phyloP scores from a whole-genome alignment of 2,888 invertebrate species.

The Gandaritis pyraliata region DNA sequence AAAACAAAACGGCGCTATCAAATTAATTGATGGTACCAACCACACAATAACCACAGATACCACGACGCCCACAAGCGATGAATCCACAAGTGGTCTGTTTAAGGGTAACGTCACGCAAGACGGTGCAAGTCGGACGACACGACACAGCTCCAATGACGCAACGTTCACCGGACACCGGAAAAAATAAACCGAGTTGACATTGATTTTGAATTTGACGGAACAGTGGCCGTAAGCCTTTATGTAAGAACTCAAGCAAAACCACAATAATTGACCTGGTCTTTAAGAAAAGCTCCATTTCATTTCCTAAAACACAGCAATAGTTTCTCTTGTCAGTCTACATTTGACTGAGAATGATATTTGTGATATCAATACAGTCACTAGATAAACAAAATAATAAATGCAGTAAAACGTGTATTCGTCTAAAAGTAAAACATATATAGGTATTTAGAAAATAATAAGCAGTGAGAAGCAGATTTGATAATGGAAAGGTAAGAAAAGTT shows the following conservation, averaged over 20 bases:
- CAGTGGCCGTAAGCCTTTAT: conserved; percentile 35
- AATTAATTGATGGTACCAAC: background rate
- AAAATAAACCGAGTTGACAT: conserved; percentile 59
- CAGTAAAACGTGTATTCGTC: background rate
- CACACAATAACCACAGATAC: conserved; percentile 5
- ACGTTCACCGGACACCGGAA: conserved; percentile 55
- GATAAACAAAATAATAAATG: background rate
- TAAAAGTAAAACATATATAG: background rate
- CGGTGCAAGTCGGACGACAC: conserved; percentile 61
- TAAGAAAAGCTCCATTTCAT: background rate
- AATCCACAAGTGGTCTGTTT: conserved; percentile 34
- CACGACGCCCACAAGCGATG: conserved; percentile 5
- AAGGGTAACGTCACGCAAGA: conserved; percentile 64
- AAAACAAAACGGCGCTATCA: conserved; percentile 1
- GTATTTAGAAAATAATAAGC: too few relatives aligned
- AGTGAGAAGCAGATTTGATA: conserved; percentile 13
- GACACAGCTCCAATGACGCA: conserved; percentile 64
- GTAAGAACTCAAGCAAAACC: conserved; percentile 3
- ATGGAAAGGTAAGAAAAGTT: conserved; percentile 25
- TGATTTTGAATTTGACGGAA: conserved; percentile 58
- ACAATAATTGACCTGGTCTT: background rate
- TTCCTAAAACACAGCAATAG: too few relatives aligned
- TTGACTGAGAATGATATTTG: too few relatives aligned
- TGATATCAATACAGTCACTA: too few relatives aligned
- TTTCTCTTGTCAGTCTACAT: too few relatives aligned